Conservation (phyloP, 2,113 vertebrate genomes). For the Oncorhynchus tshawytscha region DNA sequence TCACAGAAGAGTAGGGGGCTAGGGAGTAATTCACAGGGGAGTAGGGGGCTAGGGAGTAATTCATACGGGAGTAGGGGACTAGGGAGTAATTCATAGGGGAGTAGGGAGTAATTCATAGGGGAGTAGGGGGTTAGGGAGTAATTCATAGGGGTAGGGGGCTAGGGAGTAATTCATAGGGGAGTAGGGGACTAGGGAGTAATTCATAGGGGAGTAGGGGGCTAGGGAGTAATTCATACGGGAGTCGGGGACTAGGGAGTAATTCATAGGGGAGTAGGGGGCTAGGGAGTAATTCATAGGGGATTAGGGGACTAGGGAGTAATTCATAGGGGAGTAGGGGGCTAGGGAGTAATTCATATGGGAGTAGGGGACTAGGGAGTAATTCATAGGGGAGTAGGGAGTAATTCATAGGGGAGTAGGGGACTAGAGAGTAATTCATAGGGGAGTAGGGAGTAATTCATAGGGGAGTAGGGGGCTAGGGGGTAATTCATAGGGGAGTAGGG, state of each 20-base stretch:
- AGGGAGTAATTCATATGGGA: constrained; percentile 43
- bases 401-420: too few species aligned
- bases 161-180: too few species aligned
- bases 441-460: not conserved
- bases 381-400: too few species aligned
- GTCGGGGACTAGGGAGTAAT: not conserved
- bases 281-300: too few species aligned
- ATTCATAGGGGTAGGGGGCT: not conserved
- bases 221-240: too few species aligned
- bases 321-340: constrained; percentile 34
- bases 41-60: constrained; percentile 27
- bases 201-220: not conserved
- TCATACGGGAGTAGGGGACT: constrained; percentile 3
- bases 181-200: too few species aligned
- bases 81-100: constrained; percentile 56
- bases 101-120: constrained; percentile 48
- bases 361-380: constrained; percentile 12
- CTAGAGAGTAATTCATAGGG: too few species aligned
- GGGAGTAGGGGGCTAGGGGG: too few species aligned
- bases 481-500: not conserved
- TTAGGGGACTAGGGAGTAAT: constrained; percentile 55
- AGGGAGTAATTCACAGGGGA: too few species aligned
- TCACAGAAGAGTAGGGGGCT: not conserved
- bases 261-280: not conserved
- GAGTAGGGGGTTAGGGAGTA: constrained; percentile 19